A percentile compares a stretch with the other conserved stretches of the same genome.
phyloP scores from a whole-genome alignment of 2,797 vertebrate species.

The Cyprinella venusta region DNA sequence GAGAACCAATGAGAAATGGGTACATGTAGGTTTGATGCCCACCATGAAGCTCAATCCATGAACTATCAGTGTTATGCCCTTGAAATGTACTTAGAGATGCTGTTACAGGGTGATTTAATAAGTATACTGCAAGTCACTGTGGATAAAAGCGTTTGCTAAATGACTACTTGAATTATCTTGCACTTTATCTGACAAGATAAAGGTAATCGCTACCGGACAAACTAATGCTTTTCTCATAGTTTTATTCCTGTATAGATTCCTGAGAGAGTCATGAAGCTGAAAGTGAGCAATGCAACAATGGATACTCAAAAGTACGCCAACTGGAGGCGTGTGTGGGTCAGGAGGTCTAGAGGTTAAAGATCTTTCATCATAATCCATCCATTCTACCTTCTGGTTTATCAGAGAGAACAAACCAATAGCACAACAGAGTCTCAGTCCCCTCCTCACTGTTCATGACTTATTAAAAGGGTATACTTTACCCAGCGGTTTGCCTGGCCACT shows the following conservation, averaged over 20 bases:
- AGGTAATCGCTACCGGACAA: background rate
- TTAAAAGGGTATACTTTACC: constrained; percentile 76
- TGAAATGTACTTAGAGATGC: background rate
- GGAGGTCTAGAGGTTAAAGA: constrained; percentile 10
- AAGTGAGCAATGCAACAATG: background rate
- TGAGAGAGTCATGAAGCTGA: constrained; percentile 6
- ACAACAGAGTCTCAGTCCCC: constrained; percentile 24
- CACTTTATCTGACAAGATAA: constrained; percentile 37
- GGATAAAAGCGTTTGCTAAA: constrained; percentile 36
- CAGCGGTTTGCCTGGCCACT: constrained; percentile 70
- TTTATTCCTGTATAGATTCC: background rate
- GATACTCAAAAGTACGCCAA: background rate
- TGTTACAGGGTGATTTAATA: constrained; percentile 6
- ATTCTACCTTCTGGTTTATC: constrained; percentile 25
- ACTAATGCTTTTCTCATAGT: constrained; percentile 27
- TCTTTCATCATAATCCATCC: constrained; percentile 2
- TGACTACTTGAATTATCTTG: constrained; percentile 30
- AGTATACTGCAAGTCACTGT: constrained; percentile 15
- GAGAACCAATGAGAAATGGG: background rate
- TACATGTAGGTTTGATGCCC: background rate
- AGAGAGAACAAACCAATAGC: constrained; percentile 49
- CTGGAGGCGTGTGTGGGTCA: background rate
- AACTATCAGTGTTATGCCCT: background rate
- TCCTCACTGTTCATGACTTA: constrained; percentile 68
- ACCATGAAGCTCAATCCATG: constrained; percentile 3